Base-by-base conservation (phyloP, 2,888 invertebrate genomes). In the Noctua comes region DNA sequence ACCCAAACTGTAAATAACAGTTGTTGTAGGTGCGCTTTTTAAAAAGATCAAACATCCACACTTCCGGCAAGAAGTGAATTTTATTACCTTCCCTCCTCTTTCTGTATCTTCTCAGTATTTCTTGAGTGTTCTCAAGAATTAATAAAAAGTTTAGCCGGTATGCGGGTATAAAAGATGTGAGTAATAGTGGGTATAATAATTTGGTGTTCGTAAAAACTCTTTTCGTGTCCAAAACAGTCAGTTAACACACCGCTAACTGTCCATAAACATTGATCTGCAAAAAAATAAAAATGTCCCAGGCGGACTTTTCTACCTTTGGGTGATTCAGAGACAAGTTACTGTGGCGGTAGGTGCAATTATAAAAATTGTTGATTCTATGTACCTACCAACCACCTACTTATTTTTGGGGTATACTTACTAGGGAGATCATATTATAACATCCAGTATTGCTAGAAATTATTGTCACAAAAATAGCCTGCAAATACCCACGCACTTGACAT, bases 1-100 rank as follows among this genome's bases (percentile, higher is more conserved):
- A 90, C 90, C 80, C 78, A 83, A 88, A 88, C 88, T 91, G 91
- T 81, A 93, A 91, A 92, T 91, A 91, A 89, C 89, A 79, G 79
- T 83, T 80, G 80, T 82, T 76, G 64, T 76, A 82, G 76, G 74
- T 85, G 86, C 86, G 77, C 86, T 82, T 82, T 88, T 84, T 68
- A 68, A 79, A 82, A 74, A 76, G 27, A 69, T 80, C 76, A 74
- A 36, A 72, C 76, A 43, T 36, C 16, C 43, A 69, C 13, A 27
- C 68, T 18, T 54, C 48, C 48, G 18, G 0, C 16, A 24, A 40
- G n/a, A 46, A 51, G n/a, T 36, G 6, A 18, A 40, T 74, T 71
- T 65, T 65, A 65, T 46, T 31, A 36, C 24, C 31, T 65, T n/a
- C n/a, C 54, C 24, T 18, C 18, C 21, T 21, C 18, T 65, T 11